Base-by-base conservation (phyloP, 2,797 vertebrate genomes). In the Acanthopagrus latus region DNA sequence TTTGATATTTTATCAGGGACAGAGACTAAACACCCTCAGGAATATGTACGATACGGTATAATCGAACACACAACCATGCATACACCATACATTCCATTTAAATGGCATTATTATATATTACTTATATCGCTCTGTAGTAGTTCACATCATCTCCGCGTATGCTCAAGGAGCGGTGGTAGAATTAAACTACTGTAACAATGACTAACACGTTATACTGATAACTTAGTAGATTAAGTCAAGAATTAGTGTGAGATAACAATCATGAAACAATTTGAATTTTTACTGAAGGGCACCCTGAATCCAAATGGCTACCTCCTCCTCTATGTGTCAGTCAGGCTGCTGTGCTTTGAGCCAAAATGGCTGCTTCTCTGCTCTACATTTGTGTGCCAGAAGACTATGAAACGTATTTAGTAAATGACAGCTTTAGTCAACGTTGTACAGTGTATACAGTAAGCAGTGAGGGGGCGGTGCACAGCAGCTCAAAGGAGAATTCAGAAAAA, bases 351-450 rank as follows among this genome's bases (percentile, higher is more conserved):
- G 83, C 48, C 71, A 79, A 66, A 18, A 38, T 77, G 59, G 59
- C 74, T 43, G 47, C 67, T 27, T 51, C 67, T 29, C 62, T 64
- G 63, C 69, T 78, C 41, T 52, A 64, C 27, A 20, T 65, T 74
- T 44, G 8, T 3, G 3, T 65, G 58, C 69, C 74, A 66, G 48
- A 70, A 25, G 48, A 74, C 23, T 38, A 41, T 20, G 56, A 69
- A 70, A 41, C 75, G 73, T 81, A 74, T 84, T 76, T 48, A 29
- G 65, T 79, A 62, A 62, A 27, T 0, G 0, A 23, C 20, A 71
- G 38, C 65, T 18, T 13, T 23, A 33, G 52, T 56, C 55, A 57
- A 43, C 44, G 58, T 55, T 29, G 11, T 38, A 38, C 33, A 38
- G 33, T 71, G 63, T 21, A 64, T 25, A 71, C 43, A 62, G 23